Base-by-base conservation (phyloP, 2,797 vertebrate genomes). In the Syncerus caffer region DNA sequence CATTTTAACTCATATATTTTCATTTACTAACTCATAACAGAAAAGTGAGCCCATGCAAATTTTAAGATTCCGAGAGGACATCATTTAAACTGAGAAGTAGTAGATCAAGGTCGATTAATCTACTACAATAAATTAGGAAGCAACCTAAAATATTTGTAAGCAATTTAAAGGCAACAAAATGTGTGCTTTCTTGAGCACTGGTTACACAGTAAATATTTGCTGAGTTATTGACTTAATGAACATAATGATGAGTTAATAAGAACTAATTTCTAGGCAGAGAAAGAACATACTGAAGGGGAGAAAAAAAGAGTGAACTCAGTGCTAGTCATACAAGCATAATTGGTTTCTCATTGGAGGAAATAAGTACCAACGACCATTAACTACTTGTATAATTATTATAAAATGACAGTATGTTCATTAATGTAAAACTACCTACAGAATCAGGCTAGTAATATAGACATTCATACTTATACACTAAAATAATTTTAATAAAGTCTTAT, bases 81-180 rank as follows among this genome's bases (percentile, higher is more conserved):
- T 85, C 62, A 62, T 71, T 90, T 90, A 92, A 84, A 85, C 8
- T 38, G 84, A 91, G n/a, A 90, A 88, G 21, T 62, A 85, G 19
- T 62, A 85, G 19, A 83, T 50, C 51, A 95, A 85, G 21, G 47
- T 64, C 60, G 27, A 60, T 95, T 89, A 89, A 89, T 82, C 38
- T 60, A 90, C 67, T 38, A 45, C 19, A 64, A 16, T 83, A 92
- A 86, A 38, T 92, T 76, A 84, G 14, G 1, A 92, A 60, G 58
- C 38, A 95, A 92, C 29, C 85, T 94, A 50, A 92, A 92, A 96
- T 88, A 80, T 71, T 86, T 82, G 85, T 45, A 96, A 94, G 38
- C 6, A 82, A 93, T 90, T 79, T 82, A 93, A 94, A 71, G 45
- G 58, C 31, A 78, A 93, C 19, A 92, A 47, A 97, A 92, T 64